Conservation (phyloP, 2,797 vertebrate species). For the Fringilla coelebs region DNA sequence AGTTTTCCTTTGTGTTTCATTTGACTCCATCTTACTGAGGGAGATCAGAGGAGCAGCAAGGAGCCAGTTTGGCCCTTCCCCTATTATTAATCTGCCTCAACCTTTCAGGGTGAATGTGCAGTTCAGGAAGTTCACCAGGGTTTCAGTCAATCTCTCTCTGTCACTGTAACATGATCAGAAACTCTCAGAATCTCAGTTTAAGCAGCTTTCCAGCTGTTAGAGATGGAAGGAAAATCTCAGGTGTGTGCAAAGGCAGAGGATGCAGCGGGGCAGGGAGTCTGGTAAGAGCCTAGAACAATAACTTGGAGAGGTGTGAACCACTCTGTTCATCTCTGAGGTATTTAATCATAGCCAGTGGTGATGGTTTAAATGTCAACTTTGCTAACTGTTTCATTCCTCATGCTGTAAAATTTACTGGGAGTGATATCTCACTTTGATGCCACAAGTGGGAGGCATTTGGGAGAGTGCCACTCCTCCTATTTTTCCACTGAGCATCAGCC, state of each 20-base stretch:
- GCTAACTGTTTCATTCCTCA: conserved; percentile 59
- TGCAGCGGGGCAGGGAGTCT: background rate
- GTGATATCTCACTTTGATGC: conserved; percentile 55
- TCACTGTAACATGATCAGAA: background rate
- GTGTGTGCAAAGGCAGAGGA: background rate
- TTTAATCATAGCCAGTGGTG: conserved; percentile 53
- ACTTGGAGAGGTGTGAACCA: conserved; percentile 26
- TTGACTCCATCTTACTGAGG: background rate
- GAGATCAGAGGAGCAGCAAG: background rate
- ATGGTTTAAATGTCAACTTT: conserved; percentile 65
- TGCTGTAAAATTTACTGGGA: conserved; percentile 39
- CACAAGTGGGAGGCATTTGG: conserved; percentile 52
- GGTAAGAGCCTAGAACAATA: conserved; percentile 37
- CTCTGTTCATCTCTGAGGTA: conserved; percentile 17
- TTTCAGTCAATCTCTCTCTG: background rate
- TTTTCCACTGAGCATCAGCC: conserved; percentile 28
- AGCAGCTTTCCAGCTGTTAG: background rate
- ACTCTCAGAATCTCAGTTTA: background rate
- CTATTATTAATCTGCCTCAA: background rate
- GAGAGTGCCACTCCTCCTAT: conserved; percentile 18
- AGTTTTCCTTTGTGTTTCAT: background rate
- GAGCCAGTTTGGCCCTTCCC: background rate
- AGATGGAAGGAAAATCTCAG: background rate
- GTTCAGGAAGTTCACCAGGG: background rate
- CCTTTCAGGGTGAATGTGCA: background rate